A percentile compares a stretch with the other conserved stretches of the same genome.
These are phyloP conservation scores for Pristionchus fissidentatus DNA, from an alignment of 2,888 invertebrate species.

Conservation along the genomic window DNA sequence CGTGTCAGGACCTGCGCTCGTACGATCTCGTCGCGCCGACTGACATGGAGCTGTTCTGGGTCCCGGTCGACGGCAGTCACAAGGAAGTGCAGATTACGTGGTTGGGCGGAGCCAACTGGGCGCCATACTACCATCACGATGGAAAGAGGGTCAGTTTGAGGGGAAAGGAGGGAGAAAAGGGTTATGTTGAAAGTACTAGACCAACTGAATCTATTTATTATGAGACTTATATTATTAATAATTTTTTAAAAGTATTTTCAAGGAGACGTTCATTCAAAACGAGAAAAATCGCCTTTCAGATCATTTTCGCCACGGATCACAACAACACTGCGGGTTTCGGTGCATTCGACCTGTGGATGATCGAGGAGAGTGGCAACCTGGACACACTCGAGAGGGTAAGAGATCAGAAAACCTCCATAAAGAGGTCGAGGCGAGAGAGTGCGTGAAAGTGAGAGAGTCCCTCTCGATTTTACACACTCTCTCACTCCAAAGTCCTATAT, in stretches of 20 bases:
- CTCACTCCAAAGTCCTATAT: not conserved
- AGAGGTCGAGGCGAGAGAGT: too few relatives aligned
- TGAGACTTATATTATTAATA: not conserved
- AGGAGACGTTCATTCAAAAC: not conserved
- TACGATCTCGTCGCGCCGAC: constrained; percentile 69
- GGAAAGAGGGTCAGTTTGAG: constrained; percentile 60
- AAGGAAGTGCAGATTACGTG: constrained; percentile 63
- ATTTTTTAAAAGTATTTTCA: too few relatives aligned
- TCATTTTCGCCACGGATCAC: constrained; percentile 61
- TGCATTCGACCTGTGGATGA: constrained; percentile 67
- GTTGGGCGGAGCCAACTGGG: constrained; percentile 71
- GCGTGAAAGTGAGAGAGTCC: too few relatives aligned
- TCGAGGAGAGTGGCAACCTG: constrained; percentile 66
- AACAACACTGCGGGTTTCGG: constrained; percentile 60
- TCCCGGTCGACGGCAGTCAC: constrained; percentile 65
- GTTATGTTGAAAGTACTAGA: not conserved
- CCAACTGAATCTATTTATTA: not conserved
- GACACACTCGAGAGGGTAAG: constrained; percentile 58
- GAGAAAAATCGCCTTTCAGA: constrained; percentile 1
- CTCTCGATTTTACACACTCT: too few relatives aligned
- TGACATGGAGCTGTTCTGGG: constrained; percentile 71
- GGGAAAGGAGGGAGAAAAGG: not conserved
- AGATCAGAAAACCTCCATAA: not conserved
- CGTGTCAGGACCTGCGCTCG: constrained; percentile 53
- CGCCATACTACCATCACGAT: constrained; percentile 71